Evolutionary conservation across 2,113 vertebrate species (phyloP).

Genomic region (Passer domesticus): DNA sequence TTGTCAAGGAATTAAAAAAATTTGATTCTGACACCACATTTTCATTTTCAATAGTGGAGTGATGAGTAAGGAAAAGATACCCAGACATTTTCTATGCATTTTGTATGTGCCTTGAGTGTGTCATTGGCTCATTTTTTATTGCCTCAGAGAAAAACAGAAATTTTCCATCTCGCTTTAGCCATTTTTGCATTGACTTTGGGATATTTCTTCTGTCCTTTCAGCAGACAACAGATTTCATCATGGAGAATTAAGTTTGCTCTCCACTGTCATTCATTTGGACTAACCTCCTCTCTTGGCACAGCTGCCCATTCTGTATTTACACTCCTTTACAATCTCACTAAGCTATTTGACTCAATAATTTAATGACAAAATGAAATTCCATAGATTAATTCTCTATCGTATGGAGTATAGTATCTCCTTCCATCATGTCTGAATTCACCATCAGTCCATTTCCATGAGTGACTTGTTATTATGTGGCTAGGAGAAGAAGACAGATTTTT

Average conservation of each 20-base stretch:
- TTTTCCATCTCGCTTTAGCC: background rate
- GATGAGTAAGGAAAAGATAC: background rate
- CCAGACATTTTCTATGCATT: background rate
- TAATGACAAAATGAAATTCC: constrained; percentile 27
- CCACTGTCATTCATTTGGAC: background rate
- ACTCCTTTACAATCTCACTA: constrained; percentile 21
- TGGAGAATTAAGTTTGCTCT: background rate
- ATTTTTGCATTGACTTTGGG: background rate
- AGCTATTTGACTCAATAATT: background rate
- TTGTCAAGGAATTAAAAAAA: constrained; percentile 31
- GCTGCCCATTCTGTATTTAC: background rate
- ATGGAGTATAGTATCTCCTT: background rate
- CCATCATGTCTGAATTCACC: constrained; percentile 1
- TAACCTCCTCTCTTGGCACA: constrained; percentile 13
- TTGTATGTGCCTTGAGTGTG: background rate
- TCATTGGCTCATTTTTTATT: background rate
- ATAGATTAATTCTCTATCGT: background rate
- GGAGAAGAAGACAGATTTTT: background rate
- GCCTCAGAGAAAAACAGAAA: background rate
- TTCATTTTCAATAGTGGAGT: background rate
- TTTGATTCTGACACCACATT: background rate
- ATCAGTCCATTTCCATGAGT: background rate
- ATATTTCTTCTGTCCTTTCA: background rate
- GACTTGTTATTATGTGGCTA: background rate
- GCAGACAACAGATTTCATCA: background rate